phyloP scores from a whole-genome alignment of 2,113 vertebrate species.

The Pelecanoides urinatrix region DNA sequence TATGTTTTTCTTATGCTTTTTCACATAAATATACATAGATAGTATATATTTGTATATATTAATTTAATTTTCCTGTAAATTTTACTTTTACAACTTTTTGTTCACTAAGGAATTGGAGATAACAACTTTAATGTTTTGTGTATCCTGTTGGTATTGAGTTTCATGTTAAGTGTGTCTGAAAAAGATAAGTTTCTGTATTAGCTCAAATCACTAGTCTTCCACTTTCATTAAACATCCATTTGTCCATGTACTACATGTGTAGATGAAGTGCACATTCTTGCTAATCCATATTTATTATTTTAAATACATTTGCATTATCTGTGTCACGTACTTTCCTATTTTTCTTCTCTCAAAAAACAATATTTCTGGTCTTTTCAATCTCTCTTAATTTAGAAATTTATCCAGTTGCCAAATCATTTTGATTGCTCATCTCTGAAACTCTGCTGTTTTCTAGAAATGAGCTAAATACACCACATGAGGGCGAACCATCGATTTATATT shows the following conservation, averaged over 20 bases:
- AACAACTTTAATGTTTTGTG: background rate
- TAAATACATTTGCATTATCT: background rate
- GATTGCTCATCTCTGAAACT: background rate
- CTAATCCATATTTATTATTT: background rate
- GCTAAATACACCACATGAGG: conserved; percentile 49
- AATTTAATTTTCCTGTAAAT: background rate
- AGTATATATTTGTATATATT: background rate
- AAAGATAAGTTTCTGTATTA: background rate
- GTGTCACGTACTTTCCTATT: background rate
- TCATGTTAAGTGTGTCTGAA: background rate
- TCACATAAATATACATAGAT: background rate
- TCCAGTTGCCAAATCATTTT: background rate
- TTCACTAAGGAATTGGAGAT: background rate
- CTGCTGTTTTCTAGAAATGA: conserved; percentile 17
- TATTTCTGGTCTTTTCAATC: background rate
- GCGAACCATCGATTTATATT: conserved; percentile 32
- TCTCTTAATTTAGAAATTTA: background rate
- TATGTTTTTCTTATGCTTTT: background rate
- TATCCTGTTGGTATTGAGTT: background rate
- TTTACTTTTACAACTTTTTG: background rate
- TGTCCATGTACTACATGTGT: background rate
- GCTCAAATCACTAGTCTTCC: background rate
- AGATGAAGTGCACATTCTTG: background rate
- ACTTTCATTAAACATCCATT: background rate
- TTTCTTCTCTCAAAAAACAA: background rate